Base-by-base conservation (phyloP, 2,797 vertebrate species). In the Sarcophilus harrisii region DNA sequence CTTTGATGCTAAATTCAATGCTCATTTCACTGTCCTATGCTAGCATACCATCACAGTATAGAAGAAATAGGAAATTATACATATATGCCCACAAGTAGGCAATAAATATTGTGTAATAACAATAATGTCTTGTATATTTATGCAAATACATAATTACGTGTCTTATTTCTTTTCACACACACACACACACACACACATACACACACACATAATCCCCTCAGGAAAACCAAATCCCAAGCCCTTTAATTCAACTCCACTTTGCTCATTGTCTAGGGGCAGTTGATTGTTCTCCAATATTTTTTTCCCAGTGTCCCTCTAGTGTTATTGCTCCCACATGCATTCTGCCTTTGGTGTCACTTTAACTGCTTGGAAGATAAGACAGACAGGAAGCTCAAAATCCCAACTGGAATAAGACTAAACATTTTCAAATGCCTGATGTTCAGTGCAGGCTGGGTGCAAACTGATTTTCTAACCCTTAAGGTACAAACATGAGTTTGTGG, bases 391-490 rank as follows among this genome's bases (percentile, higher is more conserved):
- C 94, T 96, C 73, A 5, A 90, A 96, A 97, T 49, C 94, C 89
- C 90, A 94, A 81, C 58, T 89, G 54, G 0, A 0, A 91, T 92
- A 73, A 92, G 97, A 62, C 90, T 95, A 97, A 96, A 95, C 92
- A 49, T 30, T 49, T 96, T 93, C 60, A 91, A 94, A 94, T 95
- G 60, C 57, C 91, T 97, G 62, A 95, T 94, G 96, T 95, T 97
- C 95, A 92, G 0, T 0, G 94, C 28, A 9, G 54, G 1, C 90
- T 97, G 91, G 93, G 52, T 89, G 57, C 95, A 96, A 98, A 96
- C 96, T 96, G 29, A 1, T 96, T 97, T 98, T 97, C 94, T 89
- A 97, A 58, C 30, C 90, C 90, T 95, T 93, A 91, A 96, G 95
- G 94, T 96, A 89, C 90, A 98, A 97, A 95, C 57, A 95, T 95